Conservation (phyloP, 1,140 invertebrate species). For the Saccostrea echinata region DNA sequence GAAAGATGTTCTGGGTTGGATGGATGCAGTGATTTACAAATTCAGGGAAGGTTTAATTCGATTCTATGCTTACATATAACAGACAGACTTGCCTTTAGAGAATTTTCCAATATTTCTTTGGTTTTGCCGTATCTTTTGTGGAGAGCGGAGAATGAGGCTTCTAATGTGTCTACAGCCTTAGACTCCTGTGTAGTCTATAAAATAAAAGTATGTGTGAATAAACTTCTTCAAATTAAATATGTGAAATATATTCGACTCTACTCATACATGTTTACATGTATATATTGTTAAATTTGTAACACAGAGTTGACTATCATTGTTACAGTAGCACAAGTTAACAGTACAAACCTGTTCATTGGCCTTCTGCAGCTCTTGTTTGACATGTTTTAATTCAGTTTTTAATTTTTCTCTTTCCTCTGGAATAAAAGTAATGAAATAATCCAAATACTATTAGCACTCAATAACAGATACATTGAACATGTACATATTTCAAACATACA, state of each 20-base stretch:
- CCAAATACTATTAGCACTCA: no score
- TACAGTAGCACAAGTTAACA: not conserved
- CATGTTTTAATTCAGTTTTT: not conserved
- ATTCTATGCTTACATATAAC: no score
- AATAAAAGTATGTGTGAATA: not conserved
- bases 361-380: not conserved
- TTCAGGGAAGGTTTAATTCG: no score
- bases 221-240: no score
- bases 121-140: conserved; percentile 8
- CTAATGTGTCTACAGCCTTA: not conserved
- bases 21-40: no score
- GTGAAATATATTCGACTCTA: no score
- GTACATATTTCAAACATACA: no score
- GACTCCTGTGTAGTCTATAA: not conserved
- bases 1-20: no score
- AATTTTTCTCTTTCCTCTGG: conserved; percentile 2
- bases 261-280: no score
- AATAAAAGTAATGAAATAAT: not conserved
- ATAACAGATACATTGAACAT: no score
- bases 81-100: not conserved
- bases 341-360: not conserved
- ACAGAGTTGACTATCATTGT: not conserved
- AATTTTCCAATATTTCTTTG: not conserved
- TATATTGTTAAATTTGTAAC: no score
- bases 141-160: not conserved